Evolutionary conservation across 2,797 vertebrate species (phyloP).

Genomic region (Melanotaenia parkinsoni): DNA sequence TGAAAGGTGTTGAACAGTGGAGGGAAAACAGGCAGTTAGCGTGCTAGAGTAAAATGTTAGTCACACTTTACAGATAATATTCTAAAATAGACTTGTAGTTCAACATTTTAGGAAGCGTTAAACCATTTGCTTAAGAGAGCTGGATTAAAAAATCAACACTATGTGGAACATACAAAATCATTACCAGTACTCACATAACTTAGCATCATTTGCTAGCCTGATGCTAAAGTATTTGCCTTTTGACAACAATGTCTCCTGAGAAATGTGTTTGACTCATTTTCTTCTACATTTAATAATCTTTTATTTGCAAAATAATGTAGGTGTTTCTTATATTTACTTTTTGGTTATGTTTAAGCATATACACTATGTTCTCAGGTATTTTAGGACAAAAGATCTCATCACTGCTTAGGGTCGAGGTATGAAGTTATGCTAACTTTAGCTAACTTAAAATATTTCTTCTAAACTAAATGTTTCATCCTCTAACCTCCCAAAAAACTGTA

Average conservation of each 20-base stretch:
- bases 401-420: not conserved
- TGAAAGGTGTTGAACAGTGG: constrained; percentile 25
- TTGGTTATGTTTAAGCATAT: not conserved
- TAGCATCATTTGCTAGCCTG: too few species aligned
- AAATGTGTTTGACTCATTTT: too few species aligned
- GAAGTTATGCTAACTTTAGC: not conserved
- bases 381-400: not conserved
- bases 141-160: not conserved
- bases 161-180: too few species aligned
- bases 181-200: too few species aligned
- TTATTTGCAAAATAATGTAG: too few species aligned
- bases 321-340: not conserved
- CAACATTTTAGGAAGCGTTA: not conserved
- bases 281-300: too few species aligned
- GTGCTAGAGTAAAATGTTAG: not conserved
- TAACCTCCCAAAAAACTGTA: constrained; percentile 4
- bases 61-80: not conserved
- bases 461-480: not conserved
- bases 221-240: too few species aligned
- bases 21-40: not conserved
- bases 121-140: not conserved
- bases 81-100: not conserved
- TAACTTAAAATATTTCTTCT: not conserved
- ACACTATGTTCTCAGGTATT: not conserved
- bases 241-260: too few species aligned